Conservation (phyloP, 2,888 invertebrate species). For the Sepiola atlantica region DNA sequence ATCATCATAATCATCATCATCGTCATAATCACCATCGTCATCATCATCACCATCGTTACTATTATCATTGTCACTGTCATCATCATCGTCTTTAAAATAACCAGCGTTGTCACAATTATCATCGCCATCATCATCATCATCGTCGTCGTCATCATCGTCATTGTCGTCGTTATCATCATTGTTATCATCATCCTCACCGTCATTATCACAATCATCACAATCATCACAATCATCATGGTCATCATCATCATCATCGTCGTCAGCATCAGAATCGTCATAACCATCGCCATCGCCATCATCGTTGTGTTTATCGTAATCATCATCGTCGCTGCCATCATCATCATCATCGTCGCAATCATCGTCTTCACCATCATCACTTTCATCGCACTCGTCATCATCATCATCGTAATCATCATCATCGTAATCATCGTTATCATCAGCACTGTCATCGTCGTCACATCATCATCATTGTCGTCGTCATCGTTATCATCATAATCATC, state of each 20-base stretch:
- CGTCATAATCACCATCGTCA: neutral
- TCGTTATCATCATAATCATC: neutral
- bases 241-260: neutral
- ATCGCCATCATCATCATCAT: no score
- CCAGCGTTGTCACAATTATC: no score
- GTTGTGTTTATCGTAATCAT: neutral
- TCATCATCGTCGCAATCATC: neutral
- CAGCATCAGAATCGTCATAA: neutral
- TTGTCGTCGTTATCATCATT: neutral
- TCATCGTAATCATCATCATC: slow-evolving; percentile 14
- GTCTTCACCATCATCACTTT: neutral
- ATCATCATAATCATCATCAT: neutral
- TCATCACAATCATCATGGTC: neutral
- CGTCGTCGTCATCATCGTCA: no score
- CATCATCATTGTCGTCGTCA: neutral
- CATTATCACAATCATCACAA: neutral
- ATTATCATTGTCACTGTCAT: neutral
- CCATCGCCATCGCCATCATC: neutral
- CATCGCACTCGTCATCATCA: neutral
- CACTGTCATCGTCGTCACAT: no score
- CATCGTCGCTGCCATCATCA: neutral
- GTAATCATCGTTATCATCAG: neutral
- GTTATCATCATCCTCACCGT: neutral
- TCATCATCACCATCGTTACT: neutral
- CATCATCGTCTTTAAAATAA: no score